Conservation (phyloP, 2,113 vertebrate genomes). For the Pteronura brasiliensis region DNA sequence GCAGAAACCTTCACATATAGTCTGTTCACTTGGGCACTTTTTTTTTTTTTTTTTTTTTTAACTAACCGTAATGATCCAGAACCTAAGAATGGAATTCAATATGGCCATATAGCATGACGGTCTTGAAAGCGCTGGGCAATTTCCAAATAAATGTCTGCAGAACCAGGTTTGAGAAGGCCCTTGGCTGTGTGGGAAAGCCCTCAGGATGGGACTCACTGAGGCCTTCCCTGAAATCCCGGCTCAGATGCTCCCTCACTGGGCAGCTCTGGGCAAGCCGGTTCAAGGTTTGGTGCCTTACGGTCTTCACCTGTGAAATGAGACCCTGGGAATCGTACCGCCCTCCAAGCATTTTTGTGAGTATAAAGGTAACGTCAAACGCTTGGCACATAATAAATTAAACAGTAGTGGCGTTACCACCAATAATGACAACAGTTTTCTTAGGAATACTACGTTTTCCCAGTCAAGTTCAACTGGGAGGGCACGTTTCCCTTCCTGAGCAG, state of each 20-base stretch:
- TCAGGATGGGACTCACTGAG: neutral
- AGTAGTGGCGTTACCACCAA: neutral
- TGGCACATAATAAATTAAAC: neutral
- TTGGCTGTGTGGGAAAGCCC: neutral
- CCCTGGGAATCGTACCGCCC: neutral
- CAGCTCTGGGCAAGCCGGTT: accelerated
- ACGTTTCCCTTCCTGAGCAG: neutral
- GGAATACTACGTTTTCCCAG: neutral
- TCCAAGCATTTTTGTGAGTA: neutral
- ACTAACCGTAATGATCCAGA: neutral
- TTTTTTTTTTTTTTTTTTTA: neutral
- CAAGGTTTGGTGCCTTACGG: neutral
- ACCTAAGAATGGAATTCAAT: neutral
- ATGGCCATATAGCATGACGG: neutral
- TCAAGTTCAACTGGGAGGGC: neutral
- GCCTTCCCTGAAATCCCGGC: neutral
- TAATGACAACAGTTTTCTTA: neutral
- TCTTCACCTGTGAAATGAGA: neutral
- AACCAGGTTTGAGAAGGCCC: neutral
- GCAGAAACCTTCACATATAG: neutral
- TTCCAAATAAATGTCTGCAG: neutral
- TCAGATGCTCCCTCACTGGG: neutral
- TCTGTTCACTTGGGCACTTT: neutral
- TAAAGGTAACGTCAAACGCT: neutral
- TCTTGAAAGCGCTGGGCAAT: neutral